phyloP scores from a whole-genome alignment of 2,113 vertebrate genomes.

The Heteronetta atricapilla region DNA sequence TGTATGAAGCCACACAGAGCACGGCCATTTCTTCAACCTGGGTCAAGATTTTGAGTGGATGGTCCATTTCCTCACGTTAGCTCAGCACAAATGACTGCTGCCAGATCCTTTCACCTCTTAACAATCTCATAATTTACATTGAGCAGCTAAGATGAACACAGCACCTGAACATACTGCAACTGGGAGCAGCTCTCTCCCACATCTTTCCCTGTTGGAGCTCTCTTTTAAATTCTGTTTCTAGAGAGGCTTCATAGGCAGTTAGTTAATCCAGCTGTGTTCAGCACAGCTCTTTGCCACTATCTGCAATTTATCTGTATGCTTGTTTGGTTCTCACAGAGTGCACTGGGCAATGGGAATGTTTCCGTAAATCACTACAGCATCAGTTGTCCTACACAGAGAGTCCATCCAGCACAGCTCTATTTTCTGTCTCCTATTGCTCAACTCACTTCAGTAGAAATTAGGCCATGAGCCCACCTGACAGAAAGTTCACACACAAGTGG shows the following conservation, averaged over 20 bases:
- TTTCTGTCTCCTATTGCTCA: not conserved
- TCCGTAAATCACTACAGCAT: not conserved
- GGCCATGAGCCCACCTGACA: not conserved
- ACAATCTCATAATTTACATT: not conserved
- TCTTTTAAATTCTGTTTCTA: not conserved
- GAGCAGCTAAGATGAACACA: not conserved
- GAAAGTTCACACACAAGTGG: not conserved
- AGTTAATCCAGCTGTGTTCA: not conserved
- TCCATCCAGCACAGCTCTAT: not conserved
- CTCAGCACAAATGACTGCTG: not conserved
- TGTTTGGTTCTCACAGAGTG: not conserved
- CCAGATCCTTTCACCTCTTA: not conserved
- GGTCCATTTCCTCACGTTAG: not conserved
- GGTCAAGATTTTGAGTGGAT: constrained; percentile 7
- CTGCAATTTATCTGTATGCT: not conserved
- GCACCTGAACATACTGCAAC: not conserved
- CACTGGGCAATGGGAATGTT: not conserved
- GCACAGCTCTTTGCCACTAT: not conserved
- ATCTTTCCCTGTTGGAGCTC: not conserved
- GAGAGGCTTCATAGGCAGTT: not conserved
- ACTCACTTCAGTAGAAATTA: not conserved
- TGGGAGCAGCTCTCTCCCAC: not conserved
- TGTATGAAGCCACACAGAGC: not conserved
- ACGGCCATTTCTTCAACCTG: not conserved
- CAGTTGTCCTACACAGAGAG: not conserved